These are phyloP conservation scores for Ephialtes manifestator DNA, from an alignment of 2,888 invertebrate genomes.

Conservation along the genomic window DNA sequence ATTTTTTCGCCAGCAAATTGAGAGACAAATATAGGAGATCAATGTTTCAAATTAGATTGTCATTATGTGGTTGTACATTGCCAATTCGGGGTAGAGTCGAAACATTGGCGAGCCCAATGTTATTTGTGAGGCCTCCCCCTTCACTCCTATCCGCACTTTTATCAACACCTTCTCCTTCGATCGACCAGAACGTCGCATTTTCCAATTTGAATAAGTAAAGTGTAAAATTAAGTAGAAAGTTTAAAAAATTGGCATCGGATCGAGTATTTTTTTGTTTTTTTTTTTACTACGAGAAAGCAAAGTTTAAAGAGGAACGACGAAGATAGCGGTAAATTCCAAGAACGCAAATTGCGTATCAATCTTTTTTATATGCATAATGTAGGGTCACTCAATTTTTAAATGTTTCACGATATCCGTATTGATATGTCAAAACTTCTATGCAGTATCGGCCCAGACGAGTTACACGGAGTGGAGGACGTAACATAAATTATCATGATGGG, in stretches of 20 bases:
- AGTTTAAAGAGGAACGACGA: slow-evolving; percentile 1
- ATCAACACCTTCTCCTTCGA: background rate
- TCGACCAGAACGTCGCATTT: slow-evolving; percentile 18
- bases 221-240: background rate
- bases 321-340: slow-evolving; percentile 42
- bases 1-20: slow-evolving; percentile 50
- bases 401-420: slow-evolving; percentile 71
- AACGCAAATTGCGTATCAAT: slow-evolving; percentile 39
- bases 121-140: slow-evolving; percentile 38
- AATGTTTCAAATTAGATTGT: slow-evolving; percentile 64
- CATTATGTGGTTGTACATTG: slow-evolving; percentile 64
- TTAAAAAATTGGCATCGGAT: background rate
- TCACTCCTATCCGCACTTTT: background rate
- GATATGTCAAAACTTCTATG: slow-evolving; percentile 65
- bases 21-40: slow-evolving; percentile 59
- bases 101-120: slow-evolving; percentile 27
- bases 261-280: background rate
- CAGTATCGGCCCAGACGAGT: slow-evolving; percentile 33
- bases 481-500: too few species aligned
- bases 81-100: slow-evolving; percentile 31
- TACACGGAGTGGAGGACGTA: background rate
- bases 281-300: background rate
- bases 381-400: slow-evolving; percentile 68
- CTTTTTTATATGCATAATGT: slow-evolving; percentile 70
- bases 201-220: slow-evolving; percentile 7